Evolutionary conservation across 2,888 invertebrate species (phyloP), one percentile per base, ranked within the genome.

Genomic region (Nesidiocoris tenuis): DNA sequence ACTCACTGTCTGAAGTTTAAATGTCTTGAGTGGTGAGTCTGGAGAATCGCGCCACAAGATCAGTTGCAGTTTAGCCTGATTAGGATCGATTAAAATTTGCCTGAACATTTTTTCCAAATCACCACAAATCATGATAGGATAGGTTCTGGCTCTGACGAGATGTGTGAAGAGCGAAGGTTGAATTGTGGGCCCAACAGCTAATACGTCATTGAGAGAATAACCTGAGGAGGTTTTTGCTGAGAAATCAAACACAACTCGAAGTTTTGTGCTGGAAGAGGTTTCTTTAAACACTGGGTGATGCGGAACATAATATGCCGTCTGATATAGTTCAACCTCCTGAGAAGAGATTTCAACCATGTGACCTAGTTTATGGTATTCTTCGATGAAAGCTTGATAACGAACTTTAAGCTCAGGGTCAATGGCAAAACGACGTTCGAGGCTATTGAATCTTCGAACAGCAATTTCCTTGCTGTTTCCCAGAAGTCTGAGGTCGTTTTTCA

Each of bases 211-310:
- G 12, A 78, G 61, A 61, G 78, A 78, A 5, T 79, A 7, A 0
- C 80, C 80, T 0, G 79, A 72, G 5, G 71, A 65, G 2, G 77
- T 78, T 67, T 61, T 64, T 21, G 80, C 78, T 0, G 81, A 82
- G 9, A 79, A 82, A 59, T 82, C 81, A 65, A 81, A 83, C 1
- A 83, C 82, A 0, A 81, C 80, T 17, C 82, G 76, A 2, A 82
- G 67, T 64, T 81, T 81, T 0, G 81, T 82, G 0, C 81, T 81
- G 0, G 78, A 57, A 71, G 81, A 81, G 3, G 68, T 56, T 12
- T 72, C 76, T n/a, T 80, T 80, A 0, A 71, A 77, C 0, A 82
- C 81, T 0, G 80, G 77, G 23, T 82, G 82, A 77, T 83, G 82
- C 17, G 82, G 82, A 1, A 82, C 55, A 65, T 81, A 82, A 59